These are phyloP conservation scores for Rhopalosiphum nymphaeae DNA, from an alignment of 2,888 invertebrate species.

Conservation along the genomic window DNA sequence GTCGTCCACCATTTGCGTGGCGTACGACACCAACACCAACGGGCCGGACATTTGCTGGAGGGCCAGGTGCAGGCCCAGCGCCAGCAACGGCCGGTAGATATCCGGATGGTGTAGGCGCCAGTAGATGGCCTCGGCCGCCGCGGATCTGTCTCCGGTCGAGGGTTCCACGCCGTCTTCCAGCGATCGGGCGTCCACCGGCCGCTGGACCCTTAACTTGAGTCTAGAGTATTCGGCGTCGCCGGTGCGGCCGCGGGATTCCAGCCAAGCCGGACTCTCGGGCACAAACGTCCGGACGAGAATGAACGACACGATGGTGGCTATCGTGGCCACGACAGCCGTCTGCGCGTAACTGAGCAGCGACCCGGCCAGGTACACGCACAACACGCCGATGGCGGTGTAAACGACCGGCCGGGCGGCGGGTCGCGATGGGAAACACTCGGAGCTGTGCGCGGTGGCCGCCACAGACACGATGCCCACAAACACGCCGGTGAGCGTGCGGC, in stretches of 20 bases:
- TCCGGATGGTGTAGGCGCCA: background rate
- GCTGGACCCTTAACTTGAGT: constrained; percentile 23
- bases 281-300: constrained; percentile 34
- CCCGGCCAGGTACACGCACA: constrained; percentile 41
- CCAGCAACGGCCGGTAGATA: constrained; percentile 36
- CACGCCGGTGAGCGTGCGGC: constrained; percentile 41
- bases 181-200: background rate
- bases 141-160: background rate
- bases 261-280: constrained; percentile 58
- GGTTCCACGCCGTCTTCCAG: background rate
- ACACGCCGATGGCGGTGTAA: constrained; percentile 48
- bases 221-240: constrained; percentile 58
- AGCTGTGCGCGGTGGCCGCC: constrained; percentile 30
- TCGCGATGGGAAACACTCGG: constrained; percentile 58
- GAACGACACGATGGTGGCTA: constrained; percentile 40
- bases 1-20: constrained; percentile 19
- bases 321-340: constrained; percentile 16
- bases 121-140: background rate
- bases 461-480: constrained; percentile 48
- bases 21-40: constrained; percentile 31
- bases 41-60: constrained; percentile 59
- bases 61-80: constrained; percentile 32
- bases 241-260: constrained; percentile 38
- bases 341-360: constrained; percentile 53
- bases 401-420: constrained; percentile 52